Evolutionary conservation across 2,888 invertebrate species (phyloP).

Genomic region (Stegophylla sp.): DNA sequence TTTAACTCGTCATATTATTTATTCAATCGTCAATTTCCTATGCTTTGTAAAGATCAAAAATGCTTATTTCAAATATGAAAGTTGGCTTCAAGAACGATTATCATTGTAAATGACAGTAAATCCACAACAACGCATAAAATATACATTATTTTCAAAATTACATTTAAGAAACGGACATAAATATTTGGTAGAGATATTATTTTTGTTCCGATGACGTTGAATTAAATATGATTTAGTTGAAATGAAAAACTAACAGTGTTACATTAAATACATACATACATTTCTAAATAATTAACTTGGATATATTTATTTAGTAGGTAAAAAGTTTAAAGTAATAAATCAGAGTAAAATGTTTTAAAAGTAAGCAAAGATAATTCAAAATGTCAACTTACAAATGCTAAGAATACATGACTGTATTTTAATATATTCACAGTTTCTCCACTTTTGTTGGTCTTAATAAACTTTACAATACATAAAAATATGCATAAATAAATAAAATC

Average conservation of each 20-base stretch:
- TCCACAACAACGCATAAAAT: too few relatives aligned
- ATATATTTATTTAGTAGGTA: conserved; percentile 29
- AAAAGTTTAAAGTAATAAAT: conserved; percentile 35
- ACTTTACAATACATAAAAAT: conserved; percentile 56
- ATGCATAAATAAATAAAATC: conserved; percentile 57
- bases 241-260: conserved; percentile 20
- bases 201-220: background rate
- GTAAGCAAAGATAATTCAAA: conserved; percentile 48
- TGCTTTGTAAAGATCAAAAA: too few relatives aligned
- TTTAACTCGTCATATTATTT: too few relatives aligned
- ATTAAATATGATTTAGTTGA: conserved; percentile 26
- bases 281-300: conserved; percentile 39
- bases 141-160: background rate
- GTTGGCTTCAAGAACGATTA: too few relatives aligned
- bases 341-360: conserved; percentile 44
- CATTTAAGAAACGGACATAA: background rate
- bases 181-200: background rate
- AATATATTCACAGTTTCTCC: conserved; percentile 54
- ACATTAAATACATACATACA: too few relatives aligned
- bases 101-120: too few relatives aligned
- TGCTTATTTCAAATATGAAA: too few relatives aligned
- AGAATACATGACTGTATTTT: conserved; percentile 47
- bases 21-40: too few relatives aligned
- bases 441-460: conserved; percentile 54
- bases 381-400: conserved; percentile 54